Percentiles rank a stretch among this genome's conserved stretches.
Conservation (phyloP, 2,797 vertebrate genomes). For the Helostoma temminkii region DNA sequence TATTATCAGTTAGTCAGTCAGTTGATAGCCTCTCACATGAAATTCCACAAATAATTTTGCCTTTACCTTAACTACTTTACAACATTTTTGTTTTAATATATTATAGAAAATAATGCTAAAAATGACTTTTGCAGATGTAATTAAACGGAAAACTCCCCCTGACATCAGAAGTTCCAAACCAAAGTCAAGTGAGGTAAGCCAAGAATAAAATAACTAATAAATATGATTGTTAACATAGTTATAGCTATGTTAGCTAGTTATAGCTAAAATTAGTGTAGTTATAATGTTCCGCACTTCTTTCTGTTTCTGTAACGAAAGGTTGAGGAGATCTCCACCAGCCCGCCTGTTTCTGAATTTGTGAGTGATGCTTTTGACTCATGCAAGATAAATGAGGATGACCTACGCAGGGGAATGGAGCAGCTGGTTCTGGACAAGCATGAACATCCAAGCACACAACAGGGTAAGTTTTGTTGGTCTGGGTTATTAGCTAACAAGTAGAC, state of each 20-base stretch:
- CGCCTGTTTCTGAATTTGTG: conserved; percentile 90
- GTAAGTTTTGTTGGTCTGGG: conserved; percentile 63
- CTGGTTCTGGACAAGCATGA: conserved; percentile 91
- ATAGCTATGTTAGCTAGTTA: too few relatives aligned
- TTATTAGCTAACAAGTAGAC: not conserved
- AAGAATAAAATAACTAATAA: not conserved
- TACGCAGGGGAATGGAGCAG: conserved; percentile 94
- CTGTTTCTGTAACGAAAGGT: conserved; percentile 74
- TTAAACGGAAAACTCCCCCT: conserved; percentile 63
- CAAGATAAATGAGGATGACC: conserved; percentile 90
- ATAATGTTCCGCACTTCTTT: not conserved
- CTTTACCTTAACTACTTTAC: not conserved
- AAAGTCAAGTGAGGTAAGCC: conserved; percentile 70
- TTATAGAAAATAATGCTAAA: not conserved
- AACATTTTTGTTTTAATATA: not conserved
- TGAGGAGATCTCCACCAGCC: conserved; percentile 91
- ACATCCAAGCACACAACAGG: conserved; percentile 74
- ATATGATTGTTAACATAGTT: not conserved
- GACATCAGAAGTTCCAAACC: conserved; percentile 53
- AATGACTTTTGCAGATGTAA: conserved; percentile 55
- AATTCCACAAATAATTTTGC: not conserved
- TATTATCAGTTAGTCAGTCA: not conserved
- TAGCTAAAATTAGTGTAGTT: not conserved
- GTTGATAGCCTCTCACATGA: not conserved
- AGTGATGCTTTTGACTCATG: conserved; percentile 92